Conservation (phyloP, 92 coral and sea anemone genomes). For the Heteractis magnifica region DNA sequence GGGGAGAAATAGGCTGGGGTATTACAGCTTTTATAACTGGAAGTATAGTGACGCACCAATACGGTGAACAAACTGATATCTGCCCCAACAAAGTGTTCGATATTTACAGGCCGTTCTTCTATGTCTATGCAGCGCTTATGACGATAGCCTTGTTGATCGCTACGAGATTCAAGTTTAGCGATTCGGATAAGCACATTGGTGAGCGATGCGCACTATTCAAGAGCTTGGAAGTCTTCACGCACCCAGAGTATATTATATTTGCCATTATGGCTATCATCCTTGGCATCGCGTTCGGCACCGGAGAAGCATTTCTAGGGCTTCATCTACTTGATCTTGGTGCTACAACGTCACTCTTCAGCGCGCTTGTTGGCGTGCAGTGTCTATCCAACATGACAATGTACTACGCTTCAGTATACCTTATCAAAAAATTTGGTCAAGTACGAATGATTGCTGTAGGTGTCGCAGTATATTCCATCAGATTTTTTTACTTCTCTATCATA, state of each 20-base stretch:
- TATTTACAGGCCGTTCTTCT: constrained; percentile 91
- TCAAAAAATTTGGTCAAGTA: constrained; percentile 68
- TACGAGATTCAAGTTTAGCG: constrained; percentile 75
- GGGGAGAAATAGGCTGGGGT: constrained; percentile 94
- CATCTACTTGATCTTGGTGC: constrained; percentile 87
- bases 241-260: constrained; percentile 72
- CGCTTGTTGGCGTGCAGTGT: constrained; percentile 78
- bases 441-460: constrained; percentile 71
- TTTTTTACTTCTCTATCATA: constrained; percentile 86
- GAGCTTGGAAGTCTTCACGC: constrained; percentile 65
- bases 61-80: constrained; percentile 67
- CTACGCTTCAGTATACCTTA: constrained; percentile 74
- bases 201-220: constrained; percentile 68
- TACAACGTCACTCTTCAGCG: constrained; percentile 79
- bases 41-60: constrained; percentile 70
- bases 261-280: constrained; percentile 71
- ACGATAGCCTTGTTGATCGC: constrained; percentile 78
- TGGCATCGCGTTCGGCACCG: constrained; percentile 69
- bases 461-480: constrained; percentile 62
- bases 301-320: constrained; percentile 72
- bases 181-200: constrained; percentile 49
- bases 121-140: constrained; percentile 78
- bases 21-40: constrained; percentile 87
- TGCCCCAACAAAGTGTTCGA: constrained; percentile 87
- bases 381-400: constrained; percentile 72